phyloP scores from a whole-genome alignment of 2,113 vertebrate genomes.

The Pteruthius melanotis region DNA sequence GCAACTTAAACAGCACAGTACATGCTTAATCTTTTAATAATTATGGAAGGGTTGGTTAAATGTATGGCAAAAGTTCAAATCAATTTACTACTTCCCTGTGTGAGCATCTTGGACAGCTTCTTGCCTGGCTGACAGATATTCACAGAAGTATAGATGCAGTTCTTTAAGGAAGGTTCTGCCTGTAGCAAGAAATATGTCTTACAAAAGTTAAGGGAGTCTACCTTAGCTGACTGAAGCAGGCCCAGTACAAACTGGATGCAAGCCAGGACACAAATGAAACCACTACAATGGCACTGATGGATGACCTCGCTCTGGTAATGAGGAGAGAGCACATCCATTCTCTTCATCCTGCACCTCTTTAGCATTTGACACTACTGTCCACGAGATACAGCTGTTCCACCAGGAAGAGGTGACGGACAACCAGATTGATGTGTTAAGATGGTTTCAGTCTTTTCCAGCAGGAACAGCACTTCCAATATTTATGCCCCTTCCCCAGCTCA shows the following conservation, averaged over 20 bases:
- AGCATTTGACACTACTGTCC: neutral
- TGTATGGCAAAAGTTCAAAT: neutral
- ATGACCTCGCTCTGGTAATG: neutral
- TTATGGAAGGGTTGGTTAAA: neutral
- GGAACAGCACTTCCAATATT: neutral
- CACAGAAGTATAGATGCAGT: neutral
- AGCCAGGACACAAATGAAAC: constrained; percentile 17
- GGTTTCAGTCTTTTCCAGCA: neutral
- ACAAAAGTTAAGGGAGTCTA: neutral
- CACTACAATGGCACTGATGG: neutral
- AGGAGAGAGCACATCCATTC: neutral
- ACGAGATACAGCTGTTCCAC: neutral
- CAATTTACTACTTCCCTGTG: neutral
- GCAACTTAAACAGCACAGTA: neutral
- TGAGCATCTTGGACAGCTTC: neutral
- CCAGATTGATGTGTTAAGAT: neutral
- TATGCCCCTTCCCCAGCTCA: neutral
- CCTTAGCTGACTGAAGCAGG: neutral
- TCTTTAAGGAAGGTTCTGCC: neutral
- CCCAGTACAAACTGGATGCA: neutral
- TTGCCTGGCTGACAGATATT: neutral
- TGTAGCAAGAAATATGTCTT: neutral
- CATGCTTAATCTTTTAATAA: neutral
- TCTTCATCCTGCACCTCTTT: constrained; percentile 30
- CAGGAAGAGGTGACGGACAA: neutral